Base-by-base conservation (phyloP, 2,888 invertebrate genomes). In the Thysanoteuthis rhombus region DNA sequence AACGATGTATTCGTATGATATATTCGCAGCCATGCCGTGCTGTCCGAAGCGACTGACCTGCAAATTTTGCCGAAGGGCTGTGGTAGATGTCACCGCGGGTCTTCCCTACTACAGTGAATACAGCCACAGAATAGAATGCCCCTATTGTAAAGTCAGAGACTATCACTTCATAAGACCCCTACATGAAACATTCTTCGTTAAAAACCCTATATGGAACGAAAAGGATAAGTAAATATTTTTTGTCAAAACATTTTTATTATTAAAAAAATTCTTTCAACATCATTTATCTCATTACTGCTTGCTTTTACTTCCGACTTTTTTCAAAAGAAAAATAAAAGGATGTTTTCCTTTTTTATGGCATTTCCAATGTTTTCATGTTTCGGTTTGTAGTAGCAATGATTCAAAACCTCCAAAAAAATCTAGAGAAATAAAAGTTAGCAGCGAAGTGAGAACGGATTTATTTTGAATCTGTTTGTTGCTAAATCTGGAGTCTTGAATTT, bases 1-100 rank as follows among this genome's bases (percentile, higher is more conserved):
- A 95, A 99, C 99, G 95, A 99, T 99, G 99, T 99, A 99, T 97
- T 98, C 99, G 94, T 99, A 99, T 97, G 99, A 99, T 97, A 99
- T 99, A 96, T 99, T 99, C 97, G 99, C 99, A 97, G 99, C 99
- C 94, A 98, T 98, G 97, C 99, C 99, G 38, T 99, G 99, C 97
- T 99, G 99, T 97, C 98, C 98, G 96, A 99, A 99, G 96, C 98
- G 99, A 96, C 98, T 99, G 93, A 98, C 99, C 98, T 99, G 99
- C 98, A 99, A 98, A 98, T 98, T 98, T 97, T 99, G 99, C 98
- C 98, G 98, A 97, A 98, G 98, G 97, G 98, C 98, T 92, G 98
- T 99, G 94, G 98, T 99, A 96, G 98, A 98, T 97, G 98, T 98
- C 98, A 96, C 98, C 98, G 97, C 94, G 40, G 96, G 98, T 98